Base-by-base conservation (phyloP, 2,797 vertebrate species). In the Artibeus lituratus region DNA sequence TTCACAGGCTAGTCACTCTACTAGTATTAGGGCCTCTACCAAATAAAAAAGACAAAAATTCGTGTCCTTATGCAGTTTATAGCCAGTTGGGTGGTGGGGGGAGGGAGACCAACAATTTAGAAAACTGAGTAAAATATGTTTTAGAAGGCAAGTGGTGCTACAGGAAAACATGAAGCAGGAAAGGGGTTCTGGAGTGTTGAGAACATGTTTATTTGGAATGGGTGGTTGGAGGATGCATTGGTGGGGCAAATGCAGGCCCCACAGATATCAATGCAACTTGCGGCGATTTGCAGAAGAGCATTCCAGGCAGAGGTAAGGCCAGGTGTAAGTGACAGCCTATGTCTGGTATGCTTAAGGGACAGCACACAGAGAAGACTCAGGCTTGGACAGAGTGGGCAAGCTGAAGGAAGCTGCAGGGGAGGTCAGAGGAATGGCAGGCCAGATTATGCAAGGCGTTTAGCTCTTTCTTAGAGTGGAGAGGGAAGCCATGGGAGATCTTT, bases 151-250 rank as follows among this genome's bases (percentile, higher is more conserved):
- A 21, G 49, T 26, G n/a, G n/a, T 53, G 42, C 19, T 14, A 5
- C 39, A 11, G 26, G 14, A 16, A 0, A 37, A 44, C 65, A 65
- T 42, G 55, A 39, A 81, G 3, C 39, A 39, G 32, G 21, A 12
- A 83, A 74, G 49, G 21, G 19, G 10, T 35, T 24, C 3, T 10
- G 35, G n/a, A 32, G 1, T 0, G 0, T 22, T 4, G 1, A 6
- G 26, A 69, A 70, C 15, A 32, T 0, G 11, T 18, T 15, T 21
- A 37, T 44, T 81, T 24, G 80, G 69, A 81, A 18, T 14, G 10
- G 22, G 32, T 19, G 0, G 7, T 49, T 11, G 82, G 24, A 78
- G 6, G 32, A 70, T 29, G 37, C 1, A 37, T 83, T 10, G 4
- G 0, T 10, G 12, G 8, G 29, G 11, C 55, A 10, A 88, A 44